phyloP scores from a whole-genome alignment of 1,140 invertebrate genomes.

The Lasioglossum albipes region DNA sequence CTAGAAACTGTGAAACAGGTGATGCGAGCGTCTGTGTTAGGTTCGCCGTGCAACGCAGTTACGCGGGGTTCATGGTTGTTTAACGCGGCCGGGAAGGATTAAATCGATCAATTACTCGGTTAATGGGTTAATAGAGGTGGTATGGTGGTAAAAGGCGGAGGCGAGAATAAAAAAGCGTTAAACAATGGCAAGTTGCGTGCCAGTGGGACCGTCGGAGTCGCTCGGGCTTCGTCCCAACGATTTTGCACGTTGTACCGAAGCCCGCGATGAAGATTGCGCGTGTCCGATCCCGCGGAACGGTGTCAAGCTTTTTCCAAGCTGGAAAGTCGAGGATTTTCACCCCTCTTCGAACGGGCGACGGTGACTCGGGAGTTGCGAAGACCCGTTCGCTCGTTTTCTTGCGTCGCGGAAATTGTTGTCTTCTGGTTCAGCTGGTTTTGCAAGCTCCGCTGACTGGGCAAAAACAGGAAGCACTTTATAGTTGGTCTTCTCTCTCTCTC shows the following conservation, averaged over 20 bases:
- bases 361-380: neutral
- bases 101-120: too few species aligned
- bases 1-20: too few species aligned
- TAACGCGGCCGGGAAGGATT: too few species aligned
- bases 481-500: neutral
- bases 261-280: slow-evolving; percentile 11
- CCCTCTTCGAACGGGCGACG: neutral
- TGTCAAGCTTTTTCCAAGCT: neutral
- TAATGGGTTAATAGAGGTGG: neutral
- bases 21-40: too few species aligned
- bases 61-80: too few species aligned
- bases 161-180: neutral
- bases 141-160: neutral
- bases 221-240: slow-evolving; percentile 8
- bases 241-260: neutral
- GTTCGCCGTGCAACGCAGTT: too few species aligned
- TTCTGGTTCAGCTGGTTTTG: neutral
- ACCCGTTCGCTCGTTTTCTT: neutral
- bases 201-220: slow-evolving; percentile 35
- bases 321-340: slow-evolving; percentile 1
- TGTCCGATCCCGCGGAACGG: slow-evolving; percentile 9
- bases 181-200: slow-evolving; percentile 11
- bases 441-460: neutral
- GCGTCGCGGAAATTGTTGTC: neutral
- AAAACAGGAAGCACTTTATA: neutral